These are phyloP conservation scores for Schizopygopsis pylzovi DNA, from an alignment of 2,797 vertebrate genomes.

Conservation along the genomic window DNA sequence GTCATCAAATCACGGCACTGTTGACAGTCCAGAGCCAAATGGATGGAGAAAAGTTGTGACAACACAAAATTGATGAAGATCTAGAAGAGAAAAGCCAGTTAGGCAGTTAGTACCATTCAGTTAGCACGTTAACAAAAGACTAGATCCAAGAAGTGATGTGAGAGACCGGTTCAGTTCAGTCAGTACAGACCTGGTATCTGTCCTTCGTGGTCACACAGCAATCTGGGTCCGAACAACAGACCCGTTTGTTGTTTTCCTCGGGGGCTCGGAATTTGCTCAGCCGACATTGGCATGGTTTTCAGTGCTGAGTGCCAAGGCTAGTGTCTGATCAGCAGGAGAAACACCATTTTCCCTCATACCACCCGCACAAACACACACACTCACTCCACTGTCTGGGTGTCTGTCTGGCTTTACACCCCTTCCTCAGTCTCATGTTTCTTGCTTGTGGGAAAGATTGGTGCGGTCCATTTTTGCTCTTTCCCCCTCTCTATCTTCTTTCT, in stretches of 20 bases:
- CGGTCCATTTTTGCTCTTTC: constrained; percentile 20
- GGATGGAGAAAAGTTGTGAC: background rate
- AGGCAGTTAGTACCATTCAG: constrained; percentile 1
- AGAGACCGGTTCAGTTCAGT: constrained; percentile 27
- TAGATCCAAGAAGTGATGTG: background rate
- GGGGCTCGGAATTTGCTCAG: constrained; percentile 64
- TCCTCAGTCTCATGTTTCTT: constrained; percentile 51
- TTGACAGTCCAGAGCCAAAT: constrained; percentile 24
- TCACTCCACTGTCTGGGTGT: constrained; percentile 62
- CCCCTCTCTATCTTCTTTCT: constrained; percentile 1
- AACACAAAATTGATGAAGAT: constrained; percentile 19
- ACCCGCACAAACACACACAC: constrained; percentile 45
- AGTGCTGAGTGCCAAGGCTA: constrained; percentile 60
- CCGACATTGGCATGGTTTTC: constrained; percentile 63
- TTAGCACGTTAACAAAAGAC: background rate
- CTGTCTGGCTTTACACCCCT: constrained; percentile 58
- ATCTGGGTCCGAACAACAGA: constrained; percentile 63
- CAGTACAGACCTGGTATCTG: constrained; percentile 44
- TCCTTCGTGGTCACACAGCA: constrained; percentile 54
- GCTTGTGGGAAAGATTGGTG: constrained; percentile 55
- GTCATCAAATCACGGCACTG: constrained; percentile 13
- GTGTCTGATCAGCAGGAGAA: constrained; percentile 62
- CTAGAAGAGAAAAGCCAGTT: constrained; percentile 17
- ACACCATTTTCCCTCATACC: constrained; percentile 46
- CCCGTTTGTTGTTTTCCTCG: constrained; percentile 60